phyloP scores from a whole-genome alignment of 1,140 invertebrate genomes.

The Anastatus disparis region DNA sequence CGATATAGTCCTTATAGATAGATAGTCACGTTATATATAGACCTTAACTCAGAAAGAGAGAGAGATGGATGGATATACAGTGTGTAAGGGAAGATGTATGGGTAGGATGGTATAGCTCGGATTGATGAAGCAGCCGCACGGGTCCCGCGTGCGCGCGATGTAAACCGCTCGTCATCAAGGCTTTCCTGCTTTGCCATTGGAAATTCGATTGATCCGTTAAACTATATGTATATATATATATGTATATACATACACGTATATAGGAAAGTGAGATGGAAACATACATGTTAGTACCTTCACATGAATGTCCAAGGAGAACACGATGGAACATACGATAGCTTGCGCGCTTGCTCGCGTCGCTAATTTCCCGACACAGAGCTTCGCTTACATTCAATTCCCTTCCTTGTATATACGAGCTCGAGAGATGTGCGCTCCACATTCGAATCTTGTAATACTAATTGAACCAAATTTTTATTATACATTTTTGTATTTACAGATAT shows the following conservation, averaged over 20 bases:
- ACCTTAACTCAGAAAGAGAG: no score
- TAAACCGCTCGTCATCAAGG: conserved; percentile 13
- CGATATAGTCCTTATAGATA: not conserved
- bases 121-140: conserved; percentile 14
- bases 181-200: conserved; percentile 1
- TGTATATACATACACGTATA: no score
- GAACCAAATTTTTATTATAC: no score
- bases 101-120: not conserved
- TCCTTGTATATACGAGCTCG: no score
- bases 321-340: no score
- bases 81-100: conserved; percentile 39
- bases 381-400: no score
- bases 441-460: no score
- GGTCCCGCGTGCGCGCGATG: not conserved
- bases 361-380: not conserved
- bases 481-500: no score
- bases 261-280: no score
- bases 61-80: no score
- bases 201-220: conserved; percentile 31
- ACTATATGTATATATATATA: not conserved
- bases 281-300: no score
- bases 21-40: not conserved
- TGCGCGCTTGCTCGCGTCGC: not conserved
- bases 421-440: not conserved
- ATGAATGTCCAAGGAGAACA: no score